Conservation (phyloP, 2,113 vertebrate species). For the Parus major region DNA sequence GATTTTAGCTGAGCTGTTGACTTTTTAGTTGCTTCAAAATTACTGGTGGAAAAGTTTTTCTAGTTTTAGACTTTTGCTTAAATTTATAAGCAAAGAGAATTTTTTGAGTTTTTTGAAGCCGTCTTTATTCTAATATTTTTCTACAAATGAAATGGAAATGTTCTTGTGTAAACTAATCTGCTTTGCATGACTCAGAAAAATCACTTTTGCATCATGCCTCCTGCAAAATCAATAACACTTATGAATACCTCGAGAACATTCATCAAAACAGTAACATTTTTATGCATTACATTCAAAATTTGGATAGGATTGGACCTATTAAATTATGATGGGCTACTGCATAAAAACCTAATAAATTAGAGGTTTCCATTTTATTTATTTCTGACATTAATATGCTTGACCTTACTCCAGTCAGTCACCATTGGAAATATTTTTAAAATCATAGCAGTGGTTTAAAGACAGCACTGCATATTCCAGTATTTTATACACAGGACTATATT, state of each 20-base stretch:
- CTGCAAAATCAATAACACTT: slow-evolving; percentile 61
- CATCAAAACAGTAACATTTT: slow-evolving; percentile 61
- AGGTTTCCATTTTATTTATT: slow-evolving; percentile 56
- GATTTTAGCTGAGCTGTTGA: background rate
- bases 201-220: slow-evolving; percentile 1
- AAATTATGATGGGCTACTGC: slow-evolving; percentile 42
- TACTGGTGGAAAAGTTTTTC: background rate
- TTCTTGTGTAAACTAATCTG: slow-evolving; percentile 36
- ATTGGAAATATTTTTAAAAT: background rate
- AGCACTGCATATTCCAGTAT: background rate
- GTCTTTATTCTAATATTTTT: slow-evolving; percentile 3
- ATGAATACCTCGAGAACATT: slow-evolving; percentile 40
- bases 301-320: background rate
- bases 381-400: slow-evolving; percentile 48
- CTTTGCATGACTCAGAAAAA: slow-evolving; percentile 26
- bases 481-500: background rate
- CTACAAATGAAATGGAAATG: background rate
- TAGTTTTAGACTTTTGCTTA: background rate
- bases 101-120: background rate
- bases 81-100: background rate
- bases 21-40: background rate
- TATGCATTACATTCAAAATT: slow-evolving; percentile 50
- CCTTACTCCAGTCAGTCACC: background rate
- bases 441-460: slow-evolving; percentile 3
- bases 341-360: slow-evolving; percentile 49